phyloP scores from a whole-genome alignment of 2,888 invertebrate species.

The Aquatica leii region DNA sequence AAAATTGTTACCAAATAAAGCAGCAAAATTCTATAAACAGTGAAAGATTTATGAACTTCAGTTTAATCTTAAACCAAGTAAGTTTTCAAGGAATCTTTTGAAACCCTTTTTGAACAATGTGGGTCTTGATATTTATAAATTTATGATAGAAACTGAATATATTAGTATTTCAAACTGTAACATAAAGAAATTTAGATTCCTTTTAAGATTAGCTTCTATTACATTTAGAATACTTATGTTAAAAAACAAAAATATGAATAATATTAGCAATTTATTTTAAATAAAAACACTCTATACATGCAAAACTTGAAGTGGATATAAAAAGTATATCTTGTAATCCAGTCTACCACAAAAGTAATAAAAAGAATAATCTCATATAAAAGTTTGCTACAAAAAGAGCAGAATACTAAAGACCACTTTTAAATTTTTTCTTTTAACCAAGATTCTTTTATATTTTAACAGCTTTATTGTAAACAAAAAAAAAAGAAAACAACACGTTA shows the following conservation, averaged over 20 bases:
- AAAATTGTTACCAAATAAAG: constrained; percentile 1
- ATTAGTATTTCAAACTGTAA: too few relatives aligned
- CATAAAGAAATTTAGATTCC: too few relatives aligned
- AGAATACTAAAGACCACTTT: constrained; percentile 10
- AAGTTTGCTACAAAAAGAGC: constrained; percentile 20
- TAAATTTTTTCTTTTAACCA: constrained; percentile 3
- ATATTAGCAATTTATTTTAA: constrained; percentile 5
- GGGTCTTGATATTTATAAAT: too few relatives aligned
- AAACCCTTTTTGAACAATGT: too few relatives aligned
- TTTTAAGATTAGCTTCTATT: too few relatives aligned
- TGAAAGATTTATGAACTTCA: constrained; percentile 1
- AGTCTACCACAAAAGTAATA: constrained; percentile 15
- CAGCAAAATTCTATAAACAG: constrained; percentile 1
- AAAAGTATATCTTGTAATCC: constrained; percentile 7
- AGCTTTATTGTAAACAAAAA: neutral
- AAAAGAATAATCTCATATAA: constrained; percentile 22
- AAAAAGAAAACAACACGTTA: neutral
- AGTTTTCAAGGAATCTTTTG: too few relatives aligned
- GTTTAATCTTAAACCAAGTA: constrained; percentile 2
- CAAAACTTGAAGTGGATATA: constrained; percentile 5
- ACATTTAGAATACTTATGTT: too few relatives aligned
- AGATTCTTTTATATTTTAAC: neutral
- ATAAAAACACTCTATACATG: constrained; percentile 6
- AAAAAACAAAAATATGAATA: neutral
- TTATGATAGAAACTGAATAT: too few relatives aligned